A percentile compares a stretch with the other conserved stretches of the same genome.
phyloP scores from a whole-genome alignment of 2,113 vertebrate species.

The Phylloscopus trochilus region DNA sequence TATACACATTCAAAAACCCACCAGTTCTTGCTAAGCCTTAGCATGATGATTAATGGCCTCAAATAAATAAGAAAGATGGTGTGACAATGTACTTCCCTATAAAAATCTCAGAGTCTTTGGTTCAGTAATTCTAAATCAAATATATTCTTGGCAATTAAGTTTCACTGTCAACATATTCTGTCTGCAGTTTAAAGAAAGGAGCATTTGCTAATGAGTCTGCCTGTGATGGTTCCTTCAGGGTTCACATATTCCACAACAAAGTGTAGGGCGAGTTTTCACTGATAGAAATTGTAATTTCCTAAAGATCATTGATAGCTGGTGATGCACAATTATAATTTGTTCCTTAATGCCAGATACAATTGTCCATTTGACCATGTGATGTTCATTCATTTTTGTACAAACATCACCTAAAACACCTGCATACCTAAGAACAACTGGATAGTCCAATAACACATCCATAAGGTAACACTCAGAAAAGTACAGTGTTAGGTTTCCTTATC shows the following conservation, averaged over 20 bases:
- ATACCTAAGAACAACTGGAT: background rate
- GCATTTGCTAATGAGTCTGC: constrained; percentile 7
- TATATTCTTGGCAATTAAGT: constrained; percentile 25
- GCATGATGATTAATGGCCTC: background rate
- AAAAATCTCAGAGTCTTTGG: background rate
- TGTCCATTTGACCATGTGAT: background rate
- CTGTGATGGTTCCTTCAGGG: background rate
- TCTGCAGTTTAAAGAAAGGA: constrained; percentile 33
- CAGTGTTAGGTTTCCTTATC: background rate
- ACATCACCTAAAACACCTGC: background rate
- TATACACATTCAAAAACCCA: background rate
- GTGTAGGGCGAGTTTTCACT: background rate
- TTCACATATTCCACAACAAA: background rate
- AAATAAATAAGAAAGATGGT: constrained; percentile 3
- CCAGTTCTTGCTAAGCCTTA: background rate
- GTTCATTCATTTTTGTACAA: background rate
- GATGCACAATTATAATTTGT: background rate
- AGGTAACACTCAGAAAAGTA: background rate
- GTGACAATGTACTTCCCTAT: background rate
- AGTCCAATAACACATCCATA: background rate
- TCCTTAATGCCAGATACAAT: background rate
- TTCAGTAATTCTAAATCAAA: constrained; percentile 38
- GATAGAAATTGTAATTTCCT: background rate
- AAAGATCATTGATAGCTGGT: background rate
- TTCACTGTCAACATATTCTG: constrained; percentile 15